Base-by-base conservation (phyloP, 2,113 vertebrate species). In the Ranitomeya imitator region DNA sequence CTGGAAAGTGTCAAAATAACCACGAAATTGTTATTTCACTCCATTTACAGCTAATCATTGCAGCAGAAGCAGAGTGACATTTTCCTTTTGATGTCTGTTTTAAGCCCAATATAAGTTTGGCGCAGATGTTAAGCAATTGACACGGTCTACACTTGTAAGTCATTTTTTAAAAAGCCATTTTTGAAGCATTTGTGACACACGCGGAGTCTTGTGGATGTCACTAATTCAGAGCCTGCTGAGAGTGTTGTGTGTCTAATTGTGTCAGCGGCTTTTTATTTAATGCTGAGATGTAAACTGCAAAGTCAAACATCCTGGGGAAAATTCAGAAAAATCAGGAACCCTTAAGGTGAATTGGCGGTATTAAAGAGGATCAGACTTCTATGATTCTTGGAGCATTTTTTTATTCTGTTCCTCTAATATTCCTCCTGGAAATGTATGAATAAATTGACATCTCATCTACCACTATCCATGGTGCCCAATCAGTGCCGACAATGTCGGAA, bases 21-120 rank as follows among this genome's bases (percentile, higher is more conserved):
- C 87, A 89, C 18, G 82, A 89, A 89, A 89, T 89, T 89, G 87
- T 89, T 89, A 89, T 89, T 89, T 89, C 87, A 89, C 74, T 89
- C 87, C 82, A 89, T 85, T 89, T 89, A 79, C 81, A 89, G 87
- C 82, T 89, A 85, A 89, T 89, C 83, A 89, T 85, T 85, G 55
- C 73, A 79, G 87, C 37, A 79, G 73, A 65, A 69, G 82, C 87
- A 37, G 26, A 79, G 74, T 89, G 81, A 89, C 61, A 69, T 79
- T 85, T 89, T 69, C 74, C 87, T 78, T 89, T 89, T 89, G 87
- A 89, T 89, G 87, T 89, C 87, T 89, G 81, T 89, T 89, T 88
- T 89, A 89, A 89, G 82, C 73, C 73, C 51, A 77, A 84, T 85
- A 79, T 37, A 84, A 88, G 45, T 85, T 85, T 79, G 73, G 87